Conservation (phyloP, 2,888 invertebrate genomes). For the Carpatolechia fugitivella region DNA sequence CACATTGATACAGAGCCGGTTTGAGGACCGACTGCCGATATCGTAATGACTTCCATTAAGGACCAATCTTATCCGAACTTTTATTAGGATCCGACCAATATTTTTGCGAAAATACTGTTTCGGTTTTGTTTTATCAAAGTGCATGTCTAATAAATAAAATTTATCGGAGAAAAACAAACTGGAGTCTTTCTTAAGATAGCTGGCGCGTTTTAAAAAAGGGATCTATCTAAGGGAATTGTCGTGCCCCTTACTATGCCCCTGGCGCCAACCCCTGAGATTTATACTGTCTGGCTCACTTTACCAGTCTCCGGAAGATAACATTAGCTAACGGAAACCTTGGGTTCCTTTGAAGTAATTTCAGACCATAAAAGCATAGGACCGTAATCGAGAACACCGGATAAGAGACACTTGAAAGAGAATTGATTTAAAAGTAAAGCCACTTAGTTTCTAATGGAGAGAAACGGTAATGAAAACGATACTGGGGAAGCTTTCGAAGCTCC, state of each 20-base stretch:
- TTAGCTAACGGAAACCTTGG: constrained; percentile 64
- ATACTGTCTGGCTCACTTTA: constrained; percentile 65
- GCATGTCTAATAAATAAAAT: not conserved
- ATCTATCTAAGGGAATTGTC: not conserved
- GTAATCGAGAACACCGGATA: constrained; percentile 32
- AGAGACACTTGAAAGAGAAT: constrained; percentile 21
- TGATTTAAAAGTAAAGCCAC: constrained; percentile 34
- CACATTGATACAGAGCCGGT: constrained; percentile 58
- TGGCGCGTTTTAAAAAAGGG: not conserved
- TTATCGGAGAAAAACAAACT: not conserved
- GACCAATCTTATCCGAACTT: constrained; percentile 1
- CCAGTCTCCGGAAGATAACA: constrained; percentile 68
- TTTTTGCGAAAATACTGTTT: not conserved
- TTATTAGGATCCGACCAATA: not conserved
- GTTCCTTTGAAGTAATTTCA: constrained; percentile 59
- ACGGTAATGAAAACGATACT: not conserved
- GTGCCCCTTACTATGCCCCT: not conserved
- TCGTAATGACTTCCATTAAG: constrained; percentile 13
- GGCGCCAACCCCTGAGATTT: constrained; percentile 54
- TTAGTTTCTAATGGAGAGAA: constrained; percentile 31
- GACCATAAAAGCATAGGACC: constrained; percentile 49
- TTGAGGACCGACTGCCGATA: constrained; percentile 7
- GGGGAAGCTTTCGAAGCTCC: too few species aligned
- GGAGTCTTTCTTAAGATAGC: not conserved
- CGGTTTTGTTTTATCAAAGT: not conserved